phyloP scores from a whole-genome alignment of 2,113 vertebrate genomes.

The Cardinalis cardinalis region DNA sequence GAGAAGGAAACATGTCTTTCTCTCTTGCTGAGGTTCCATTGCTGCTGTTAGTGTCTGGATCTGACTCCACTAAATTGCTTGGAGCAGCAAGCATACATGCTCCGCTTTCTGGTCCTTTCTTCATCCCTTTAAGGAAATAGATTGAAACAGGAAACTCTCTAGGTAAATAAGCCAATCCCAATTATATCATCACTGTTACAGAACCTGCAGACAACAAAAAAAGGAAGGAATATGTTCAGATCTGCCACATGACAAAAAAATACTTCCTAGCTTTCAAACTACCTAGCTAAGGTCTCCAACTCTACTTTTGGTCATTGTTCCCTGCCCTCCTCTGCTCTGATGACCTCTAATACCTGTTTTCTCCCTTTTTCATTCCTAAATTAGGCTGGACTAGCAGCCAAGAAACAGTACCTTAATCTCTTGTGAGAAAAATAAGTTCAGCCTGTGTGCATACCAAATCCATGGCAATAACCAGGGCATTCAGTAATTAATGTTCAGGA shows the following conservation, averaged over 20 bases:
- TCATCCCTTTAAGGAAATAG: slow-evolving; percentile 22
- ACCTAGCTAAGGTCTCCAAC: not conserved
- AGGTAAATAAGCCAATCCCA: not conserved
- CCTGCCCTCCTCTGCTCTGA: not conserved
- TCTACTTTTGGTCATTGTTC: not conserved
- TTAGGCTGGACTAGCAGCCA: not conserved
- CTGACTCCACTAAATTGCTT: not conserved
- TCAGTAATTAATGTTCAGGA: not conserved
- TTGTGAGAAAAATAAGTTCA: not conserved
- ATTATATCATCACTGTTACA: not conserved
- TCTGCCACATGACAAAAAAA: not conserved
- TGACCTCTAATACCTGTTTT: not conserved
- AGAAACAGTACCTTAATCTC: not conserved
- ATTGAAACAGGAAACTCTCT: not conserved
- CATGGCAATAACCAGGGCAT: not conserved
- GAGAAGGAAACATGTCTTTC: not conserved
- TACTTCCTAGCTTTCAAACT: not conserved
- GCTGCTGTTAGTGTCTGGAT: not conserved
- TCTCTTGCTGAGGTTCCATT: not conserved
- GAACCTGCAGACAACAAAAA: not conserved
- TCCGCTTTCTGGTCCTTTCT: not conserved
- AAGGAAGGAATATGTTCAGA: not conserved
- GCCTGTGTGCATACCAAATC: not conserved
- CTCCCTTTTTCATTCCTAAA: not conserved
- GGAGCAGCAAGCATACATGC: not conserved